Evolutionary conservation across 2,888 invertebrate genomes (phyloP), one percentile per base, ranked within the genome.

Genomic region (Caenorhabditis sp.): DNA sequence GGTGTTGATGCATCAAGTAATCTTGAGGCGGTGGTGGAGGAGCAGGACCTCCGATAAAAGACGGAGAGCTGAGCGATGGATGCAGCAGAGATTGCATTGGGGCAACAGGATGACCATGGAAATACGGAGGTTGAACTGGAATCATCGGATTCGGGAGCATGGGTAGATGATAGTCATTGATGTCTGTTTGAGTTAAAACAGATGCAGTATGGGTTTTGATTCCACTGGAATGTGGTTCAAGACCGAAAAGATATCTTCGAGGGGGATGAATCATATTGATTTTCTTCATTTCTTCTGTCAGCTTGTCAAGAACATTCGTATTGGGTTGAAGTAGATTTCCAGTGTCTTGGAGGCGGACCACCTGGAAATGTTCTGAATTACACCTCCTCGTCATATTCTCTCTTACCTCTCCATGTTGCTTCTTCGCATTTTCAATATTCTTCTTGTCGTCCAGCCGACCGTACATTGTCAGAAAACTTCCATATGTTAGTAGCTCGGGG

Each of bases 401-500:
- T 6, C 31, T 22, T 3, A 86, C 85, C 79, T 86, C 75, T 24
- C 86, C 86, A 41, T 85, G 85, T 22, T 82, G 81, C 35, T 76
- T 82, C 56, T 59, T 77, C 16, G 85, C 80, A 24, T 68, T 59
- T 12, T 84, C 84, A 2, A 74, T 7, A 19, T 68, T 5, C 96
- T 96, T 49, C 95, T 95, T 90, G 96, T 96, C 70, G 1, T 79
- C 70, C 7, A 79, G 97, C 31, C 64, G 68, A 6, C 75, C 97
- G 93, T 98, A 98, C 41, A 98, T 94, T 0, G 97, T 95, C 12
- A 98, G 93, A 58, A 98, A 94, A 0, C 97, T 96, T 72, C 98
- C 98, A 97, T 98, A 98, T 1, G 95, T 96, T 31, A 95, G 95
- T 8, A 90, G 80, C 28, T 89, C 85, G 0, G 98, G 98, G 94